phyloP scores from a whole-genome alignment of 2,113 vertebrate genomes.

The Equus quagga region DNA sequence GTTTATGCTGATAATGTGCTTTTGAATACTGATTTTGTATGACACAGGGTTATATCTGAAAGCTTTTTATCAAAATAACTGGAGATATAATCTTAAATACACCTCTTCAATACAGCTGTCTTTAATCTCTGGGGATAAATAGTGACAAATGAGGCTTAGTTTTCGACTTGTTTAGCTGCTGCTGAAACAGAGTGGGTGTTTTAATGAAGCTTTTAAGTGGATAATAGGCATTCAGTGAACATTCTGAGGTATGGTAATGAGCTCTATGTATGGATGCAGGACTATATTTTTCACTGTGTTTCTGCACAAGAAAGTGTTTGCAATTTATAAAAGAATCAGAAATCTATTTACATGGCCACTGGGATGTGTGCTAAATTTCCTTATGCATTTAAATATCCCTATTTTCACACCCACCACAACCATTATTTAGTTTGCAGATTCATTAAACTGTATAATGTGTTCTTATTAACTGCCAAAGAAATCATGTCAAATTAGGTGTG shows the following conservation, averaged over 20 bases:
- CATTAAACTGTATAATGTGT: constrained; percentile 69
- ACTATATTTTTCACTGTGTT: constrained; percentile 63
- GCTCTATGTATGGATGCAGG: background rate
- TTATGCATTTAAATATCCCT: constrained; percentile 83
- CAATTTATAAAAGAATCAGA: constrained; percentile 77
- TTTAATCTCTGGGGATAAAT: constrained; percentile 73
- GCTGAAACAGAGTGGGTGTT: constrained; percentile 64
- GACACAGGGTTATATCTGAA: constrained; percentile 28
- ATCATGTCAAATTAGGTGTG: constrained; percentile 73
- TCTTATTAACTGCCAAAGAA: constrained; percentile 75
- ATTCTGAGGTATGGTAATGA: constrained; percentile 63
- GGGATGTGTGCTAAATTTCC: constrained; percentile 70
- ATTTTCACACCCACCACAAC: constrained; percentile 77
- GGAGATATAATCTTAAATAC: constrained; percentile 40
- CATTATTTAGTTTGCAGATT: constrained; percentile 77
- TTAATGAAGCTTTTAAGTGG: constrained; percentile 58
- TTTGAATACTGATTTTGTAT: constrained; percentile 27
- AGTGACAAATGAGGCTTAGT: constrained; percentile 68
- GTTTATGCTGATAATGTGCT: constrained; percentile 56
- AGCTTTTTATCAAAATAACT: constrained; percentile 67
- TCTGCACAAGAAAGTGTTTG: constrained; percentile 36
- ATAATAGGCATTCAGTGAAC: constrained; percentile 62
- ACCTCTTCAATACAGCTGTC: constrained; percentile 58
- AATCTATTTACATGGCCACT: constrained; percentile 67
- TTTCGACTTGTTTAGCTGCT: constrained; percentile 64